Percentiles rank a stretch among this genome's conserved stretches.
These are phyloP conservation scores for Gnatocerus cornutus DNA, from an alignment of 2,888 invertebrate species.

Conservation along the genomic window DNA sequence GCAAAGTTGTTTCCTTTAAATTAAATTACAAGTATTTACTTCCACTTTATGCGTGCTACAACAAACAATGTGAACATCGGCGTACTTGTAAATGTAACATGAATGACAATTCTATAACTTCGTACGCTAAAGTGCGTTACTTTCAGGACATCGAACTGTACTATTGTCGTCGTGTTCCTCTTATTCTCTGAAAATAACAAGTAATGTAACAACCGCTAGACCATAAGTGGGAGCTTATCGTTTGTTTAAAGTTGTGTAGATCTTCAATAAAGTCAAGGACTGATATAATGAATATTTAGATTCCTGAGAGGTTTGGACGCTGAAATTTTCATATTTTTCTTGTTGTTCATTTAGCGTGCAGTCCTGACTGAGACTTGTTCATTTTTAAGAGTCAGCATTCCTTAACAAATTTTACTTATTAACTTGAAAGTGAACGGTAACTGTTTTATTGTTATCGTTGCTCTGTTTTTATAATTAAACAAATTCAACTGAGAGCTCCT, in stretches of 20 bases:
- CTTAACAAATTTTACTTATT: conserved; percentile 2
- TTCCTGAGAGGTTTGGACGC: not conserved
- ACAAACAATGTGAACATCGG: not conserved
- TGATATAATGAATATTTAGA: conserved; percentile 1
- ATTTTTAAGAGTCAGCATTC: conserved; percentile 2
- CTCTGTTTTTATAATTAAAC: not conserved
- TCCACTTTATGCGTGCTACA: not conserved
- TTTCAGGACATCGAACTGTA: conserved; percentile 4
- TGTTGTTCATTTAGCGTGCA: not conserved
- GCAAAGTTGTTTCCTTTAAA: not conserved
- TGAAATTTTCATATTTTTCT: not conserved
- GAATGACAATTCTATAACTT: conserved; percentile 4
- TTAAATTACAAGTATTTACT: not conserved
- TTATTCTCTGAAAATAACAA: conserved; percentile 4
- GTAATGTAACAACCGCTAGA: conserved; percentile 4
- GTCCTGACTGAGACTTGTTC: not conserved
- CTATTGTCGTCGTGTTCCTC: conserved; percentile 2
- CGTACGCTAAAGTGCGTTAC: not conserved
- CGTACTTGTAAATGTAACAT: conserved; percentile 4
- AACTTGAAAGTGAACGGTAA: conserved; percentile 1
- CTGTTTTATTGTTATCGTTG: not conserved
- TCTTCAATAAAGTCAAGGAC: not conserved
- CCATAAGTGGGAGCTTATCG: conserved; percentile 4
- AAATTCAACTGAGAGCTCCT: not conserved
- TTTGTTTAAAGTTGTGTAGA: not conserved